These are phyloP conservation scores for Lepilemur ruficaudatus DNA, from an alignment of 2,797 vertebrate species.

Conservation along the genomic window DNA sequence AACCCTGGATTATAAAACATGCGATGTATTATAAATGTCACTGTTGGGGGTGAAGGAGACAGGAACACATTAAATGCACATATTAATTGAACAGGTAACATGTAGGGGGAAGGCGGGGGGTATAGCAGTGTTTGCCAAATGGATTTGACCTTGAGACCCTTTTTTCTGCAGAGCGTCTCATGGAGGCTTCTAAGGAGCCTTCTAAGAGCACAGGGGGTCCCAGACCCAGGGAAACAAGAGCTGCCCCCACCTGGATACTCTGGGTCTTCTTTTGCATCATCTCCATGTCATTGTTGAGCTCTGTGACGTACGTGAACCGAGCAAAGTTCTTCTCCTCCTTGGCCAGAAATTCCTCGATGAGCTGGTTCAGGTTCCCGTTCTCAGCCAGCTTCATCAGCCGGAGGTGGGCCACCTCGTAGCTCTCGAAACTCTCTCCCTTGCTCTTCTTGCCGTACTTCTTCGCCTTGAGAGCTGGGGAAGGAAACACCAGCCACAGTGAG, in stretches of 20 bases:
- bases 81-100: neutral
- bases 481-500: neutral
- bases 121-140: neutral
- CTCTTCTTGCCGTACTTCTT: neutral
- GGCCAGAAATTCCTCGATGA: constrained; percentile 64
- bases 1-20: neutral
- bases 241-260: constrained; percentile 75
- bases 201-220: neutral
- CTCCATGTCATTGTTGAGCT: constrained; percentile 79
- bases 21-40: neutral
- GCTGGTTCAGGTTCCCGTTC: constrained; percentile 20
- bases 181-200: neutral
- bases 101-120: too few relatives aligned
- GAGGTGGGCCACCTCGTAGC: constrained; percentile 74
- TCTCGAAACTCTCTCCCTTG: constrained; percentile 77
- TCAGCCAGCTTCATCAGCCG: constrained; percentile 76
- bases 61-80: neutral
- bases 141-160: neutral
- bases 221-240: neutral
- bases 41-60: too few relatives aligned
- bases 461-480: constrained; percentile 64
- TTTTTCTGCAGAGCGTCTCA: neutral
- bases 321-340: constrained; percentile 82
- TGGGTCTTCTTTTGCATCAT: constrained; percentile 70
- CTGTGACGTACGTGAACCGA: constrained; percentile 68